These are phyloP conservation scores for Cyrtorhinus lividipennis DNA, from an alignment of 1,140 invertebrate genomes.

Conservation along the genomic window DNA sequence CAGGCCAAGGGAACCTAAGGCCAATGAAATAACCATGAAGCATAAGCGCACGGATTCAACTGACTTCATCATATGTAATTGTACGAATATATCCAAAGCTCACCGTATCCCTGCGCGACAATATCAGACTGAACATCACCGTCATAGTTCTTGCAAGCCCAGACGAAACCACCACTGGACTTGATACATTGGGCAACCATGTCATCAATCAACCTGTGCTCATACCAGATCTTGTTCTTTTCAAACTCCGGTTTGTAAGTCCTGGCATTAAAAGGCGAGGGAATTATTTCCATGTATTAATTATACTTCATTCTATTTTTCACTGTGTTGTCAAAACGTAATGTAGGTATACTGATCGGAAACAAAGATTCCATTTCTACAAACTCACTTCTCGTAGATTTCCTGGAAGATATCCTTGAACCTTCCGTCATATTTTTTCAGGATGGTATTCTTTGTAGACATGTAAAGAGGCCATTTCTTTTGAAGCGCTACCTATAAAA, in stretches of 20 bases:
- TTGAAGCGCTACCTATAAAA: conserved; percentile 48
- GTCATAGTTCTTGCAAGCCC: conserved; percentile 87
- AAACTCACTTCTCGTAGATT: conserved; percentile 62
- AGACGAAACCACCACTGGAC: conserved; percentile 74
- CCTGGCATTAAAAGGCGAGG: conserved; percentile 36
- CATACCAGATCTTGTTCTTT: conserved; percentile 68
- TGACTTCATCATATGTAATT: background rate
- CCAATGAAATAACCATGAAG: background rate
- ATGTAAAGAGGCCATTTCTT: conserved; percentile 73
- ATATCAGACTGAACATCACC: conserved; percentile 83
- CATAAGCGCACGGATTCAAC: no score
- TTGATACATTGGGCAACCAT: conserved; percentile 85
- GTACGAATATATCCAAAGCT: background rate
- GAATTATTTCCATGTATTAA: no score
- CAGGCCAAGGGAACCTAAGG: conserved; percentile 61
- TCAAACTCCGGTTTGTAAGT: conserved; percentile 65
- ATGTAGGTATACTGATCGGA: no score
- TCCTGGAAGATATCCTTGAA: conserved; percentile 90
- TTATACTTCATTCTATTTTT: no score
- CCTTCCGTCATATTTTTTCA: conserved; percentile 79
- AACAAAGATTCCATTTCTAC: no score
- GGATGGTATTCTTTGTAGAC: conserved; percentile 84
- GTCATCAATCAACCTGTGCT: conserved; percentile 84
- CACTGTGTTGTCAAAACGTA: no score
- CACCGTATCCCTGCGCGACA: conserved; percentile 65